Evolutionary conservation across 1,140 invertebrate species (phyloP), one percentile per base, ranked within the genome.

Genomic region (Lamellibrachia luymesi): DNA sequence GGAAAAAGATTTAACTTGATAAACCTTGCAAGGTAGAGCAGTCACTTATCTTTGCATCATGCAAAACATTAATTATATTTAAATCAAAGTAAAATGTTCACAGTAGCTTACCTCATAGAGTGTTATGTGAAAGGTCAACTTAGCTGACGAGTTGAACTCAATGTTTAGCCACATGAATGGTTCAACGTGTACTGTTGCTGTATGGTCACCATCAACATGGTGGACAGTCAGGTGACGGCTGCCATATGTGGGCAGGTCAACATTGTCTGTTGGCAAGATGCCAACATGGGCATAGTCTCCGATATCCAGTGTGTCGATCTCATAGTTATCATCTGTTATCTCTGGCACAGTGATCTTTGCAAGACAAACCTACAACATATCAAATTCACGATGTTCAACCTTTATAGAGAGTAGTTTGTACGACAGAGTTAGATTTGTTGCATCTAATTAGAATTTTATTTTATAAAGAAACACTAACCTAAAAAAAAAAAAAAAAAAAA

Each of bases 131-230:
- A 95, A 95, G 13, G 95, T 94, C n/a, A 95, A 64, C 2, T 94
- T 52, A 7, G 95, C 94, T 52, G 94, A 94, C 27, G 94, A 90
- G 64, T 95, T 94, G 93, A 95, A 95, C 92, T 95, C 94, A 52
- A 95, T 95, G 91, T 95, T 95, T 2, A 95, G 94, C 94, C 94
- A 94, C 94, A 94, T 95, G 51, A 94, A 93, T 27, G 94, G 93
- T 92, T 95, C 95, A 51, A 95, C 94, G 92, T 95, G 94, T 2
- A 95, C 92, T 10, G 93, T 94, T 27, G 95, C 95, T 80, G 95
- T 95, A 52, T 95, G 93, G 92, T 95, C 95, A n/a, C 95, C 95
- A 56, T 93, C 94, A 22, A 95, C 94, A 17, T 91, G 90, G 4
- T 92, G 94, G 27, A 94, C 92, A n/a, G 93, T 94, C 91, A 94